Conservation (phyloP, 2,113 vertebrate species). For the Dunckerocampus dactyliophorus region DNA sequence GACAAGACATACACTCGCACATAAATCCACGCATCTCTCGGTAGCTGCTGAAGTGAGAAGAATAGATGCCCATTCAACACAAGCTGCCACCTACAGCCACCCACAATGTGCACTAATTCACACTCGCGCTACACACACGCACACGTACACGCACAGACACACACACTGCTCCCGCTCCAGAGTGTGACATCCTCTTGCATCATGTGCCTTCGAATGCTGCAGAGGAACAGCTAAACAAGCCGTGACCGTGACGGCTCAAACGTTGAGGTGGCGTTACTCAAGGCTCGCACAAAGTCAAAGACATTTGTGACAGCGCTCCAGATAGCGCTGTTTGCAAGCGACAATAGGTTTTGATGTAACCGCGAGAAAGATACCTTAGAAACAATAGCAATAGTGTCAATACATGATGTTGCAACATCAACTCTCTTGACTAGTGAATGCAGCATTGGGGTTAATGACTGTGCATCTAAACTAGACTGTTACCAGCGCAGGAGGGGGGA, state of each 20-base stretch:
- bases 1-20: slow-evolving; percentile 23
- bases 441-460: slow-evolving; percentile 70
- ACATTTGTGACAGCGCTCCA: slow-evolving; percentile 57
- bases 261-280: slow-evolving; percentile 60
- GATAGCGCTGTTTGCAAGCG: slow-evolving; percentile 45
- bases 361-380: slow-evolving; percentile 17
- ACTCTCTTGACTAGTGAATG: slow-evolving; percentile 59
- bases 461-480: slow-evolving; percentile 81
- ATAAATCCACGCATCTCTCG: slow-evolving; percentile 23
- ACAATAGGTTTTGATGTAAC: slow-evolving; percentile 53
- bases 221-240: slow-evolving; percentile 62
- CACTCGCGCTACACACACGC: slow-evolving; percentile 1
- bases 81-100: slow-evolving; percentile 59
- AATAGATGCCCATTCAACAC: slow-evolving; percentile 58
- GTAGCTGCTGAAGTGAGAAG: slow-evolving; percentile 40
- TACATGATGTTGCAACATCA: slow-evolving; percentile 32
- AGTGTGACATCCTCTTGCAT: slow-evolving; percentile 74
- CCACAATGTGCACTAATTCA: slow-evolving; percentile 30
- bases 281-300: slow-evolving; percentile 57
- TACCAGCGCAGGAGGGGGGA: slow-evolving; percentile 38
- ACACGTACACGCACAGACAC: slow-evolving; percentile 14
- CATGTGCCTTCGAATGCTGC: slow-evolving; percentile 65
- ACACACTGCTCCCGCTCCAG: slow-evolving; percentile 54
- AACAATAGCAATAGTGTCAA: slow-evolving; percentile 21
- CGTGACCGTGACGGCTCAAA: slow-evolving; percentile 64